phyloP scores from a whole-genome alignment of 2,113 vertebrate species.

The Eretmochelys imbricata region DNA sequence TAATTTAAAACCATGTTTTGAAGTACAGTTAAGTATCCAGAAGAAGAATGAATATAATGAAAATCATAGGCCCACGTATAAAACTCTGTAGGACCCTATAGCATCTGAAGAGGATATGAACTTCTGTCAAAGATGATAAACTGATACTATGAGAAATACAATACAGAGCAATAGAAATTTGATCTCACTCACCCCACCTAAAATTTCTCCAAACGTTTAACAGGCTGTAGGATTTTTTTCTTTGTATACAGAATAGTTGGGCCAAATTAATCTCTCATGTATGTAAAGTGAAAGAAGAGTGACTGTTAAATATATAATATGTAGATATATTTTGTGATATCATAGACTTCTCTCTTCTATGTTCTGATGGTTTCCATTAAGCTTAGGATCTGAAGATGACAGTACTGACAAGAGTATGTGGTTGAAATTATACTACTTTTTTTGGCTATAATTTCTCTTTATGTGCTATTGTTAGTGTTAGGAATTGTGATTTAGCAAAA shows the following conservation, averaged over 20 bases:
- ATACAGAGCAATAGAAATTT: not conserved
- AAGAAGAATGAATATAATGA: slow-evolving; percentile 2
- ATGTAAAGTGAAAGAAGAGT: not conserved
- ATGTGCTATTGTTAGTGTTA: not conserved
- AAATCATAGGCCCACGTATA: not conserved
- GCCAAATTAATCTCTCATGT: not conserved
- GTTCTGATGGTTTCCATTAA: not conserved
- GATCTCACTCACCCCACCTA: not conserved
- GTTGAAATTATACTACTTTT: not conserved
- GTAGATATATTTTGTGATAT: not conserved
- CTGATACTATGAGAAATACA: not conserved
- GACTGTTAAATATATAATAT: not conserved
- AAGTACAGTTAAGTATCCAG: not conserved
- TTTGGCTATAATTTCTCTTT: not conserved
- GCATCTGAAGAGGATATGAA: not conserved
- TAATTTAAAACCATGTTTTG: slow-evolving; percentile 17
- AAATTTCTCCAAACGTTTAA: not conserved
- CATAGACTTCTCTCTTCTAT: not conserved
- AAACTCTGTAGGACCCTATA: not conserved
- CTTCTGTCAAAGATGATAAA: slow-evolving; percentile 12
- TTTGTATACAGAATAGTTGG: not conserved
- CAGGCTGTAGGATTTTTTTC: not conserved
- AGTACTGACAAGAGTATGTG: not conserved
- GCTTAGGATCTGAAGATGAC: not conserved
- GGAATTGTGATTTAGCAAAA: not conserved